Conservation (phyloP, 2,113 vertebrate species). For the Seriola rivoliana region DNA sequence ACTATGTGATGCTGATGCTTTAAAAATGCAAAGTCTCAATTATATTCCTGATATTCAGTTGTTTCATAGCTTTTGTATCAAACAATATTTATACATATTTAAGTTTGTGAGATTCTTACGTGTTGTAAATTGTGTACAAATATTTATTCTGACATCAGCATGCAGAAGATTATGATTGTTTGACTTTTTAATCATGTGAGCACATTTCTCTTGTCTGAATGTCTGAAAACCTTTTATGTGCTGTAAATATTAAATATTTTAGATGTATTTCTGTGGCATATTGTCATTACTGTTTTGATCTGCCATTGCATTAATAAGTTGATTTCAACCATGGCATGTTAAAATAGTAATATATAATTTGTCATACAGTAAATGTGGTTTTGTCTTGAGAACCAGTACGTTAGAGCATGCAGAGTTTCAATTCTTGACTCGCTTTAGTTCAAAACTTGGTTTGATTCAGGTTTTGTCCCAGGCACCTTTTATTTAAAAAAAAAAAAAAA, state of each 20-base stretch:
- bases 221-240: constrained; percentile 73
- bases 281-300: neutral
- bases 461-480: too few relatives aligned
- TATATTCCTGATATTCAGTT: constrained; percentile 61
- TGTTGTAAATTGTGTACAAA: constrained; percentile 87
- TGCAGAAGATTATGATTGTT: constrained; percentile 74
- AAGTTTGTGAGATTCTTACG: constrained; percentile 79
- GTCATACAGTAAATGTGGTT: neutral
- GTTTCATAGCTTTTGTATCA: constrained; percentile 85
- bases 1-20: constrained; percentile 48
- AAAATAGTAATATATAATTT: neutral
- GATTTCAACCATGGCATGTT: constrained; percentile 5
- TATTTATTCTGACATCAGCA: constrained; percentile 88
- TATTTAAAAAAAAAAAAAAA: too few relatives aligned
- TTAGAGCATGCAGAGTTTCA: neutral
- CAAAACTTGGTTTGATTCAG: too few relatives aligned
- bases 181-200: constrained; percentile 61
- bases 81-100: constrained; percentile 86
- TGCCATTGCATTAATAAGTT: neutral
- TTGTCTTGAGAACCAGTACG: neutral
- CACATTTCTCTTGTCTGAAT: constrained; percentile 71
- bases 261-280: constrained; percentile 80
- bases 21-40: constrained; percentile 42
- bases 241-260: constrained; percentile 90
- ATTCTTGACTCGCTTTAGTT: too few relatives aligned